Evolutionary conservation across 1,140 invertebrate genomes (phyloP).

Genomic region (Paraescarpia echinospica): DNA sequence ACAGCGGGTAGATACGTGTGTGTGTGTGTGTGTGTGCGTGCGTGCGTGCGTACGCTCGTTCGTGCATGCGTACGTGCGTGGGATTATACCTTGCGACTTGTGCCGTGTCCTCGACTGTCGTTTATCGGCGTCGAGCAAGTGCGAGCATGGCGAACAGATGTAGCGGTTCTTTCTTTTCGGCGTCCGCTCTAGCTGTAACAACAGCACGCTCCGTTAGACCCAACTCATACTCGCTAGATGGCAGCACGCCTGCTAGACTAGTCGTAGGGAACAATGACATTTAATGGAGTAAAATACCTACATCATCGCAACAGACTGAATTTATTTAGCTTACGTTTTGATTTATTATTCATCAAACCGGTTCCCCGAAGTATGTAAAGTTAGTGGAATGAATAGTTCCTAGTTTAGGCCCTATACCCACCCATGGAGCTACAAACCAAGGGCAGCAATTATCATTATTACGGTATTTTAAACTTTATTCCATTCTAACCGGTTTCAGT

Average conservation of each 20-base stretch:
- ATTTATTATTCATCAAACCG: too few species aligned
- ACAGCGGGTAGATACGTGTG: background rate
- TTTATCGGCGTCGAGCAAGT: background rate
- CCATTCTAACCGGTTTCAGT: too few species aligned
- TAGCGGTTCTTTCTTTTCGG: background rate
- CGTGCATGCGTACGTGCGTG: background rate
- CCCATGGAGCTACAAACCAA: too few species aligned
- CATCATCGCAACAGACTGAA: background rate
- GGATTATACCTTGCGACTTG: background rate
- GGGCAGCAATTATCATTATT: too few species aligned
- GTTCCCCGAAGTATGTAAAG: too few species aligned
- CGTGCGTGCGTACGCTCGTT: background rate
- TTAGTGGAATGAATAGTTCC: too few species aligned
- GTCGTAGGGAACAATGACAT: background rate
- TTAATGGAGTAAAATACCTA: background rate
- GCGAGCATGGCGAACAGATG: background rate
- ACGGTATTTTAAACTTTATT: too few species aligned
- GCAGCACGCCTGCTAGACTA: background rate
- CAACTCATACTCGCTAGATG: background rate
- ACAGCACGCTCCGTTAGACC: background rate
- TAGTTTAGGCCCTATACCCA: too few species aligned
- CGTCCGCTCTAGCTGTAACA: background rate
- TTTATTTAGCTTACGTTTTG: too few species aligned
- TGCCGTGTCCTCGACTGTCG: background rate
- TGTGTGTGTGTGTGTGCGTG: background rate